Evolutionary conservation across 1,140 invertebrate species (phyloP).

Genomic region (Acromyrmex heyeri): DNA sequence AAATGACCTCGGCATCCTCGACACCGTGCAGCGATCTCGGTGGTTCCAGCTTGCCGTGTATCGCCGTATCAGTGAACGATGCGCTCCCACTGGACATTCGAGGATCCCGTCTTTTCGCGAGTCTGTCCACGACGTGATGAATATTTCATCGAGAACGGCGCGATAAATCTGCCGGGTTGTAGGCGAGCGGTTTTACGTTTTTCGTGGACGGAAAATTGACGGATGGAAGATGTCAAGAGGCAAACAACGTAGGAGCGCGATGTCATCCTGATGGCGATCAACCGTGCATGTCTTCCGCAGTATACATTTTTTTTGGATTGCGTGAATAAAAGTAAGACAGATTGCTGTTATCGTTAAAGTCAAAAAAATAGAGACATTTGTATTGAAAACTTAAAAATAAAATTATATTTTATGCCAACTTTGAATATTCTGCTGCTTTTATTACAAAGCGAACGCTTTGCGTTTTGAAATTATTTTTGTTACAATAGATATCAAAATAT

Average conservation of each 20-base stretch:
- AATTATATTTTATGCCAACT: background rate
- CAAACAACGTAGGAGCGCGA: slow-evolving; percentile 55
- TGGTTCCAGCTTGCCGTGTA: slow-evolving; percentile 55
- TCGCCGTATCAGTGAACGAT: slow-evolving; percentile 27
- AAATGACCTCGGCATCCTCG: slow-evolving; percentile 75
- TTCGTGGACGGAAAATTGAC: slow-evolving; percentile 28
- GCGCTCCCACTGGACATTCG: slow-evolving; percentile 43
- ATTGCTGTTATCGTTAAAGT: background rate
- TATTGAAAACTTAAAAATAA: slow-evolving; percentile 12
- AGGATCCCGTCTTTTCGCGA: slow-evolving; percentile 10
- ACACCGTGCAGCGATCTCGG: slow-evolving; percentile 73
- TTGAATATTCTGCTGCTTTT: background rate
- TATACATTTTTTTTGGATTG: slow-evolving; percentile 3
- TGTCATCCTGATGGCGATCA: slow-evolving; percentile 80
- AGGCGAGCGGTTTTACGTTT: slow-evolving; percentile 18
- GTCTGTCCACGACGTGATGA: slow-evolving; percentile 23
- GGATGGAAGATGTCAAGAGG: slow-evolving; percentile 9
- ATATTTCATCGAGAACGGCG: slow-evolving; percentile 39
- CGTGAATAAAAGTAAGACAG: background rate
- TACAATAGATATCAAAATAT: background rate
- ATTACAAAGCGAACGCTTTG: background rate
- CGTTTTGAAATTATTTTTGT: slow-evolving; percentile 15
- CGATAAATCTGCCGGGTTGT: slow-evolving; percentile 19
- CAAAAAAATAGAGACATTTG: background rate
- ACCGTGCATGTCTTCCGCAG: slow-evolving; percentile 81